Evolutionary conservation across 2,113 vertebrate species (phyloP), one percentile per base, ranked within the genome.

Genomic region (Tragulus kanchil): DNA sequence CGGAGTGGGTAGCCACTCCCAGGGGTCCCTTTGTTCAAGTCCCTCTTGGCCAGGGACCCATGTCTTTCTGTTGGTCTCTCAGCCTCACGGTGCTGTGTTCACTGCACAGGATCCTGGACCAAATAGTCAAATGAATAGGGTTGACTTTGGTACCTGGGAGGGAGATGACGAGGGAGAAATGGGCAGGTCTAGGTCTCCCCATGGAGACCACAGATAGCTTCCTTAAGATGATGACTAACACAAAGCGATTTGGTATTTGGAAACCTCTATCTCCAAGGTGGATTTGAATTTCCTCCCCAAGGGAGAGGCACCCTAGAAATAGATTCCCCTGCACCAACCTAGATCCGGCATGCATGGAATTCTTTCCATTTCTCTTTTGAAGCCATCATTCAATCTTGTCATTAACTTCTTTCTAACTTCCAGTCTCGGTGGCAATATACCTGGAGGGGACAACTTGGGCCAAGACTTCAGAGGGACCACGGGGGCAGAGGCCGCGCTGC

Each of bases 201-300:
- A 83, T 71, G 36, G 26, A 52, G 77, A 81, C 56, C 48, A 85
- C 2, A 73, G 16, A n/a, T 6, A 62, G 42, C 42, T 52, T 94
- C 84, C 79, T 64, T 67, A 82, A 85, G 54, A 67, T 62, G 92
- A 87, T 23, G 31, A 54, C 12, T 54, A 61, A 79, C 67, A 77
- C 3, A 79, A 62, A 92, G 31, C 52, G 56, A 82, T 21, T 90
- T 28, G 65, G 59, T 26, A 64, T 93, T 73, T 54, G 64, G 58
- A 95, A 96, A 75, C 45, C 12, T 93, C 45, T 62, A 28, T 61
- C 79, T 89, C 90, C 89, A 86, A 84, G n/a, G 42, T 75, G 89
- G 54, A 73, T 17, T 87, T 90, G 78, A 82, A 86, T 92, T 89
- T 93, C 62, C 31, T 93, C 36, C 89, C 58, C 42, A 90, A 78